Percentiles rank a stretch among this genome's conserved stretches.
Evolutionary conservation across 2,888 invertebrate genomes (phyloP).

Genomic region (Parasteatoda lunata): DNA sequence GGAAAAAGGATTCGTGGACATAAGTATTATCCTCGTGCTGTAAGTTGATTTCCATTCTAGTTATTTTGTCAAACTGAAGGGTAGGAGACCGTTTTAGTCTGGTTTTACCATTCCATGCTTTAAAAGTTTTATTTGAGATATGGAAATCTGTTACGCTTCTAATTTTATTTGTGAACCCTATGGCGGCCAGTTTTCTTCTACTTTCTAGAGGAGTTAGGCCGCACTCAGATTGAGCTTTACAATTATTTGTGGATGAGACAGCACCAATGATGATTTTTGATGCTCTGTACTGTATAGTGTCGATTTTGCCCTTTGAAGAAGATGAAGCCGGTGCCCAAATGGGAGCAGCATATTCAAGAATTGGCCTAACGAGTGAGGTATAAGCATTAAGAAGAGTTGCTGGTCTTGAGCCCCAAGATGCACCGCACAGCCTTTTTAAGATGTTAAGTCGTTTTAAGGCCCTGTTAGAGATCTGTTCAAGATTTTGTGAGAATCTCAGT

Average conservation of each 20-base stretch:
- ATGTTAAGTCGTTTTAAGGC: slow-evolving; percentile 8
- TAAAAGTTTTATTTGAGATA: too few relatives aligned
- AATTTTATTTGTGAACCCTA: too few relatives aligned
- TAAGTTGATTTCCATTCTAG: too few relatives aligned
- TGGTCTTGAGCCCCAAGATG: background rate
- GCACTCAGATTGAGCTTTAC: background rate
- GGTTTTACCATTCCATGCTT: too few relatives aligned
- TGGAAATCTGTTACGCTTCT: too few relatives aligned
- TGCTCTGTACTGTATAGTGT: background rate
- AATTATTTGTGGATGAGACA: background rate
- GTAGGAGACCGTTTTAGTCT: too few relatives aligned
- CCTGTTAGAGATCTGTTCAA: background rate
- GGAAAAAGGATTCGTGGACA: too few relatives aligned
- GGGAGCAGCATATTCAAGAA: slow-evolving; percentile 20
- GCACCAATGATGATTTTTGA: background rate
- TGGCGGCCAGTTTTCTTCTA: too few relatives aligned
- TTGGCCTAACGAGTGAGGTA: background rate
- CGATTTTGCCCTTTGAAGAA: background rate
- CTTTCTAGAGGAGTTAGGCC: background rate
- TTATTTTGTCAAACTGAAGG: too few relatives aligned
- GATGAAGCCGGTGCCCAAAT: background rate
- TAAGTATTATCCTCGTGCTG: too few relatives aligned
- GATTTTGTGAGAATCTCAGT: slow-evolving; percentile 6
- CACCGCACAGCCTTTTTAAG: background rate
- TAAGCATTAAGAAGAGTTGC: background rate